Conservation (phyloP, 2,113 vertebrate species). For the Ramphastos sulfuratus region DNA sequence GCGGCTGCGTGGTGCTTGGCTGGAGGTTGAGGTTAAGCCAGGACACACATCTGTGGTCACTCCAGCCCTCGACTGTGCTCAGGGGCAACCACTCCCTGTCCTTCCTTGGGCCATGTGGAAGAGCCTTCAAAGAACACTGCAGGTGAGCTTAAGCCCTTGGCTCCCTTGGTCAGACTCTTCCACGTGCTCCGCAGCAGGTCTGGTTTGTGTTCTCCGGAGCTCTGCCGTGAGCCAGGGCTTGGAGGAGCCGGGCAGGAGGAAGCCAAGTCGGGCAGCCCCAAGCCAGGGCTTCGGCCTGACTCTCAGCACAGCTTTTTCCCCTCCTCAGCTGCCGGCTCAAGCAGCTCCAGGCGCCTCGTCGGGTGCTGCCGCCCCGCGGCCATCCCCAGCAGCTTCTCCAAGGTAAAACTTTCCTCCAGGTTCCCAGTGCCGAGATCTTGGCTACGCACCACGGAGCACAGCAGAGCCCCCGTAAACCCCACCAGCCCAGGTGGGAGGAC, state of each 20-base stretch:
- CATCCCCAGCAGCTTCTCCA: not conserved
- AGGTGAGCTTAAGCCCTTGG: rapidly evolving
- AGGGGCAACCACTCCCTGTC: rapidly evolving
- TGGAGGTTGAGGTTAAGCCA: not conserved
- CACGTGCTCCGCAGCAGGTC: rapidly evolving
- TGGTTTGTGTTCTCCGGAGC: not conserved
- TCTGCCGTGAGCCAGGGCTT: not conserved
- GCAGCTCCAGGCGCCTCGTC: no score
- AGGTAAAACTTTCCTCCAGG: not conserved
- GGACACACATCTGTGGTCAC: not conserved
- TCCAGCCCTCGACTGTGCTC: not conserved
- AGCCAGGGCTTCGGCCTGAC: rapidly evolving
- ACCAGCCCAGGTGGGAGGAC: rapidly evolving
- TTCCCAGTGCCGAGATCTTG: not conserved
- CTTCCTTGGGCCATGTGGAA: not conserved
- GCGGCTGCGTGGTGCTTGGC: not conserved
- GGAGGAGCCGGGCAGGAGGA: not conserved
- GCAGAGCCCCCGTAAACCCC: not conserved
- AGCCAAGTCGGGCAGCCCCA: not conserved
- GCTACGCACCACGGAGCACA: not conserved
- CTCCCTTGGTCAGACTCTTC: no score
- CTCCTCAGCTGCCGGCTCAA: rapidly evolving
- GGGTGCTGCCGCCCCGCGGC: not conserved
- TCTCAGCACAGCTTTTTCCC: not conserved
- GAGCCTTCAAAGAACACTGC: not conserved